These are phyloP conservation scores for Eilema sororculum DNA, from an alignment of 2,888 invertebrate genomes.

Conservation along the genomic window DNA sequence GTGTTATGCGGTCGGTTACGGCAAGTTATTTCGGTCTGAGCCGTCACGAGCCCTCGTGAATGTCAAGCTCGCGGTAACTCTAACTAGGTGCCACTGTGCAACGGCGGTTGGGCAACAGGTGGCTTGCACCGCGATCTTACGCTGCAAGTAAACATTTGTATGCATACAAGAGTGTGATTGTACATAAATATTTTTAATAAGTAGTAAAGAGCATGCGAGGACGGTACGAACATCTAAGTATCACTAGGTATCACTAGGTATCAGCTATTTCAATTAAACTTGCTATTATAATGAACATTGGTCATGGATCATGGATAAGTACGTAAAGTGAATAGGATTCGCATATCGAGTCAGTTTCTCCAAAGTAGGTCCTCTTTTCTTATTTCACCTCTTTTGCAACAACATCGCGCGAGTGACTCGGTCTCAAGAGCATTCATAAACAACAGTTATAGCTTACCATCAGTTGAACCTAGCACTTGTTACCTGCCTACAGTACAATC, in stretches of 20 bases:
- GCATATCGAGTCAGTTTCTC: background rate
- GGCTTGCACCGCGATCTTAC: constrained; percentile 71
- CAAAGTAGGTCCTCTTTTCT: too few relatives aligned
- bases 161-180: constrained; percentile 41
- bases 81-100: constrained; percentile 71
- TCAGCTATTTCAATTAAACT: background rate
- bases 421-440: background rate
- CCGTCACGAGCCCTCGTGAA: constrained; percentile 81
- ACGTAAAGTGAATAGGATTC: background rate
- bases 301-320: background rate
- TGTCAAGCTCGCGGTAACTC: constrained; percentile 83
- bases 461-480: background rate
- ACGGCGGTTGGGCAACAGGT: constrained; percentile 79
- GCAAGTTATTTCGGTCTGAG: constrained; percentile 81
- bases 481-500: background rate
- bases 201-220: constrained; percentile 10
- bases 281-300: background rate
- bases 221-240: background rate
- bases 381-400: background rate
- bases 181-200: constrained; percentile 30
- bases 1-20: constrained; percentile 83
- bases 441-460: background rate
- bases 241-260: background rate
- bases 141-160: constrained; percentile 51
- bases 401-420: background rate